A percentile compares a stretch with the other conserved stretches of the same genome.
Conservation (phyloP, 2,113 vertebrate genomes). For the Formicarius rufipectus region DNA sequence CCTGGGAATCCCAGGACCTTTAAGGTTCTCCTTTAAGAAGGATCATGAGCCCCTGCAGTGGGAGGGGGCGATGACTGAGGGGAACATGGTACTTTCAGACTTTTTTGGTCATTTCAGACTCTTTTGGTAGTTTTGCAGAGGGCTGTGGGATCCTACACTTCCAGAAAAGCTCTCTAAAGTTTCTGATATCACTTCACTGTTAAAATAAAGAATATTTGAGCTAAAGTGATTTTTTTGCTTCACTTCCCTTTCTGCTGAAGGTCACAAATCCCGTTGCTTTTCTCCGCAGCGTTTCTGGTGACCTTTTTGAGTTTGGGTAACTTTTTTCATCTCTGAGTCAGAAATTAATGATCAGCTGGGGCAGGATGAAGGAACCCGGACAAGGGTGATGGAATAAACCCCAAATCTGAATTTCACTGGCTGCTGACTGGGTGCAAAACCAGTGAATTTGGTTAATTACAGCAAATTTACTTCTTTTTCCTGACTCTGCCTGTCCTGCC, state of each 20-base stretch:
- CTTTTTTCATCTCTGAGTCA: background rate
- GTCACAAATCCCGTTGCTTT: background rate
- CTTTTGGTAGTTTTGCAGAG: background rate
- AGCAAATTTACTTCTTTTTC: background rate
- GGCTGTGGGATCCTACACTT: background rate
- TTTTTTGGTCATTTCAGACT: background rate
- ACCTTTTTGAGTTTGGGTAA: background rate
- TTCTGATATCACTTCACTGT: background rate
- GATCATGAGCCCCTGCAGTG: accelerated
- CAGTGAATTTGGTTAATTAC: background rate
- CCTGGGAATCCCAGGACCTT: background rate
- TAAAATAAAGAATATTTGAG: background rate
- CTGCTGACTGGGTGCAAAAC: background rate
- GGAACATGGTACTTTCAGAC: accelerated
- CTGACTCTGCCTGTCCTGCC: background rate
- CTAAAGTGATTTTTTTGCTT: background rate
- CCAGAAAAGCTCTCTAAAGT: background rate
- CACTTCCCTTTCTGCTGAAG: background rate
- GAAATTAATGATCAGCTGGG: background rate
- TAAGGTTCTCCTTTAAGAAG: accelerated
- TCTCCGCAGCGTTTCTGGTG: background rate
- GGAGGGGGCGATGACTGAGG: accelerated
- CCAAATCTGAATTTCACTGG: background rate
- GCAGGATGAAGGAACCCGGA: background rate
- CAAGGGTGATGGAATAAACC: background rate